A percentile compares a stretch with the other conserved stretches of the same genome.
Evolutionary conservation across 2,113 vertebrate species (phyloP).

Genomic region (Coptodon rendalli): DNA sequence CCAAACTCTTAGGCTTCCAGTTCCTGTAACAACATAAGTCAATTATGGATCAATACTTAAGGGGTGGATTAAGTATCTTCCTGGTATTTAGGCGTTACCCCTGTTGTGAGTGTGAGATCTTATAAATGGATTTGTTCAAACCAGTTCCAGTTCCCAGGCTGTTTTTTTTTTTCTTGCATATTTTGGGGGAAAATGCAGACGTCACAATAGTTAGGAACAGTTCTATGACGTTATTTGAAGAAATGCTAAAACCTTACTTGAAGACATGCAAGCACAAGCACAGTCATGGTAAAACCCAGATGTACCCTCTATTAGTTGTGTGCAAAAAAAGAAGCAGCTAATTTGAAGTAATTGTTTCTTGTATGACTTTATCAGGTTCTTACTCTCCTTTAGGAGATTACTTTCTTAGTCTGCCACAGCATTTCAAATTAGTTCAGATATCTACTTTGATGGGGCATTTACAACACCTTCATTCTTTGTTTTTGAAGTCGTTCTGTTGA

Average conservation of each 20-base stretch:
- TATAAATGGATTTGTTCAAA: neutral
- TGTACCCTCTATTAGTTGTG: neutral
- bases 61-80: neutral
- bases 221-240: neutral
- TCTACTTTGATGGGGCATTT: neutral
- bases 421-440: neutral
- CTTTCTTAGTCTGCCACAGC: neutral
- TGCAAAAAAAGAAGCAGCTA: neutral
- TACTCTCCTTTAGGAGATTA: neutral
- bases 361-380: neutral
- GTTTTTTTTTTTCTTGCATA: neutral
- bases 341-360: neutral
- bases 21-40: neutral
- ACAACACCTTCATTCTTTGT: neutral
- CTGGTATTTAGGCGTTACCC: rapidly evolving
- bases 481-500: neutral
- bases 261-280: neutral
- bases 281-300: neutral
- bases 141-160: neutral
- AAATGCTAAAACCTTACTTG: neutral
- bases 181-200: neutral
- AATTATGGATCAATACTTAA: neutral
- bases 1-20: neutral
- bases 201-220: neutral
- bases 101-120: neutral